These are phyloP conservation scores for Micoletzkya japonica DNA, from an alignment of 2,888 invertebrate genomes.

Conservation along the genomic window DNA sequence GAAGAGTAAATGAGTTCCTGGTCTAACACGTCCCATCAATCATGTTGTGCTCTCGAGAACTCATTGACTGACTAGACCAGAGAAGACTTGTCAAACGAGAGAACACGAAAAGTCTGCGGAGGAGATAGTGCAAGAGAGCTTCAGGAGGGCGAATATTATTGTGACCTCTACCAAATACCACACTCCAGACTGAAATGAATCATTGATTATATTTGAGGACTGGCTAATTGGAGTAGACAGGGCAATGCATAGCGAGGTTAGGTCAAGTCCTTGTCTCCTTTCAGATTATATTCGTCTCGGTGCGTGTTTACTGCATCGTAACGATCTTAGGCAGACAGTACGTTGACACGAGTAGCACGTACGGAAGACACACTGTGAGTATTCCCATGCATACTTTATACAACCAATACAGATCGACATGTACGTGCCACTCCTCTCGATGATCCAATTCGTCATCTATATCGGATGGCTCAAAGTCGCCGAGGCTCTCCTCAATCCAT, in stretches of 20 bases:
- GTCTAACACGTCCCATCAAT: too few species aligned
- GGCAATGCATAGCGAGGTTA: neutral
- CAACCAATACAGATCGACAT: conserved; percentile 21
- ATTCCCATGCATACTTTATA: neutral
- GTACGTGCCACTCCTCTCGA: conserved; percentile 28
- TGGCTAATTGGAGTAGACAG: neutral
- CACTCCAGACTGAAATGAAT: neutral
- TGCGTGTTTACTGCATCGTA: conserved; percentile 21
- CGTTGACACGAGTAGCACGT: too few species aligned
- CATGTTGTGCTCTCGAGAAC: too few species aligned
- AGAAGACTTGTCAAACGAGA: too few species aligned
- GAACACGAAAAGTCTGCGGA: too few species aligned
- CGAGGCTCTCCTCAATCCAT: conserved; percentile 30
- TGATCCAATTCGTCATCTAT: conserved; percentile 31
- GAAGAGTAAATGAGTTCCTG: too few species aligned
- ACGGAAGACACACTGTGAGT: neutral
- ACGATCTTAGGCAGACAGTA: conserved; percentile 25
- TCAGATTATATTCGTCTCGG: conserved; percentile 21
- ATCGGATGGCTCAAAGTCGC: conserved; percentile 32
- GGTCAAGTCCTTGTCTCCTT: neutral
- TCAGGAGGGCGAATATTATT: too few species aligned
- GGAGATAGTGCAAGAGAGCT: too few species aligned
- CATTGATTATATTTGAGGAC: neutral
- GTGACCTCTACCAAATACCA: too few species aligned
- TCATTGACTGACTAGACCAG: too few species aligned